Evolutionary conservation across 2,888 invertebrate genomes (phyloP).

Genomic region (Hedychridium roseum): DNA sequence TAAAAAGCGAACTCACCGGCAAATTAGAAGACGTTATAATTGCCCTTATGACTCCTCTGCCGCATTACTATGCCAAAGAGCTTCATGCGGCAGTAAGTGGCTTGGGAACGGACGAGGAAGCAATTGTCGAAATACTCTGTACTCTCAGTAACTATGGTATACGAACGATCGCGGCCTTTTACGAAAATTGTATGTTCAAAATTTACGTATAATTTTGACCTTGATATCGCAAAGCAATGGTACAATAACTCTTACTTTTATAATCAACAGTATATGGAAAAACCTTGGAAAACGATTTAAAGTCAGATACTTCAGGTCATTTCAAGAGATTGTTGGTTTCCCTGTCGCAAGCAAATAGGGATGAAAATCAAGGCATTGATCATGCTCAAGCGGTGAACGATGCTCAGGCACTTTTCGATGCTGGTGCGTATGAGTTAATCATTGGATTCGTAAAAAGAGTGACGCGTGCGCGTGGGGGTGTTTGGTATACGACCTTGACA

Average conservation of each 20-base stretch:
- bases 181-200: constrained; percentile 82
- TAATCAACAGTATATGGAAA: constrained; percentile 77
- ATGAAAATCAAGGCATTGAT: constrained; percentile 88
- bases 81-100: constrained; percentile 88
- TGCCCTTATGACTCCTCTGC: constrained; percentile 89
- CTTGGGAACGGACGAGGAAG: constrained; percentile 88
- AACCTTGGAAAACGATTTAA: constrained; percentile 83
- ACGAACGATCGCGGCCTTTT: constrained; percentile 83
- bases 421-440: constrained; percentile 67
- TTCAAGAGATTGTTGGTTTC: constrained; percentile 92
- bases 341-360: constrained; percentile 85
- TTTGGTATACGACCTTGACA: too few relatives aligned
- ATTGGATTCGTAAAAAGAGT: too few relatives aligned
- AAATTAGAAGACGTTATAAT: constrained; percentile 89
- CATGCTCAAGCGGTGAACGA: constrained; percentile 81
- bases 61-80: constrained; percentile 91
- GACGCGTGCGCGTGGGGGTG: too few relatives aligned
- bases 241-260: constrained; percentile 5
- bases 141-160: constrained; percentile 91
- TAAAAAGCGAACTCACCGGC: constrained; percentile 89
- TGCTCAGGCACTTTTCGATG: constrained; percentile 79
- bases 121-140: constrained; percentile 91
- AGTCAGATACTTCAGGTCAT: constrained; percentile 94
- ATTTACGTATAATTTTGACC: too few relatives aligned
- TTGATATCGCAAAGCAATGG: neutral